These are phyloP conservation scores for Hyperoodon ampullatus DNA, from an alignment of 2,113 vertebrate species.

Conservation along the genomic window DNA sequence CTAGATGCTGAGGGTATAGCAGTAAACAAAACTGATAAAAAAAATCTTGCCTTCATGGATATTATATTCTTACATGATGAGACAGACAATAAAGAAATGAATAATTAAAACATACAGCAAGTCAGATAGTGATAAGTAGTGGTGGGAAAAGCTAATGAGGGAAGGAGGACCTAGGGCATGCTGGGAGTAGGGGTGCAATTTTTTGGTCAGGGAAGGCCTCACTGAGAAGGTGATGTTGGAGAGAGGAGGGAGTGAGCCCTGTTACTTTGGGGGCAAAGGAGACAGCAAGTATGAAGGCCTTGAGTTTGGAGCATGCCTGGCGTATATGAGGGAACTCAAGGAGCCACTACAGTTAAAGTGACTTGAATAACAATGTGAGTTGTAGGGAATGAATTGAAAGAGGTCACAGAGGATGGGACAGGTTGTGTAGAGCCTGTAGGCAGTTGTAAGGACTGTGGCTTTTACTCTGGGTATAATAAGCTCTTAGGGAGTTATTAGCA, in stretches of 20 bases:
- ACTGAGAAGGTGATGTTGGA: background rate
- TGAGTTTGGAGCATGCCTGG: background rate
- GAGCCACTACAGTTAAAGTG: background rate
- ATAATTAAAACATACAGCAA: background rate
- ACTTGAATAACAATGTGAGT: background rate
- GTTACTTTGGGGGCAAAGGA: background rate
- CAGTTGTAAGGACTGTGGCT: background rate
- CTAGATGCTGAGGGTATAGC: background rate
- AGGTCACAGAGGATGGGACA: background rate
- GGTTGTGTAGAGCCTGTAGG: background rate
- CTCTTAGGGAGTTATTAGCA: background rate
- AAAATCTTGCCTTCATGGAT: background rate
- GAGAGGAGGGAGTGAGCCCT: background rate
- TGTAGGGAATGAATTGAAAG: background rate
- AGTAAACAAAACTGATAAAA: background rate
- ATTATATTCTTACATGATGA: background rate
- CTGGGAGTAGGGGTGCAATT: accelerated
- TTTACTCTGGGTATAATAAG: background rate
- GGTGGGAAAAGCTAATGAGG: background rate
- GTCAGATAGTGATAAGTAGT: background rate
- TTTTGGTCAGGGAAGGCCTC: background rate
- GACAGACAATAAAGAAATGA: background rate
- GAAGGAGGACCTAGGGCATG: background rate
- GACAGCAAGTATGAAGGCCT: background rate
- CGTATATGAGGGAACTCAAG: background rate